A percentile compares a stretch with the other conserved stretches of the same genome.
These are phyloP conservation scores for Poeciliopsis retropinna DNA, from an alignment of 2,113 vertebrate genomes.

Conservation along the genomic window DNA sequence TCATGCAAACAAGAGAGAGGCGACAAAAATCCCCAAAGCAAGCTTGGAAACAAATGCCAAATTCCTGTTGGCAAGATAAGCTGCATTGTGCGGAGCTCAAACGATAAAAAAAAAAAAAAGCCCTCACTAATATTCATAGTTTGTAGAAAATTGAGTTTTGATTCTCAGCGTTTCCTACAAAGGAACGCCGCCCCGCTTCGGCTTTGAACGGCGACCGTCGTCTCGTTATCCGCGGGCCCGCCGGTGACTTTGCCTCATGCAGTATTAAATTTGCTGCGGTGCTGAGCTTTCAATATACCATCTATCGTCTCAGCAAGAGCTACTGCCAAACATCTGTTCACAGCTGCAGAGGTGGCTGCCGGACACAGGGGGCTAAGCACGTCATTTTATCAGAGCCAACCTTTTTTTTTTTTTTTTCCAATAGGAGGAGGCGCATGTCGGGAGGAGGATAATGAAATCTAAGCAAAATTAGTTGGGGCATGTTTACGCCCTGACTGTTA, in stretches of 20 bases:
- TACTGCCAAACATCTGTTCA: conserved; percentile 57
- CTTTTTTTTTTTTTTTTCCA: neutral
- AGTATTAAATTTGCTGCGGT: conserved; percentile 29
- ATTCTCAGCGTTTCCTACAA: conserved; percentile 15
- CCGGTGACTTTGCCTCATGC: conserved; percentile 21
- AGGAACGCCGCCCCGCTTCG: neutral
- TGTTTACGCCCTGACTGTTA: neutral
- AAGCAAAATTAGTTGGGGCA: neutral
- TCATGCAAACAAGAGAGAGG: conserved; percentile 11
- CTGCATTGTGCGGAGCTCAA: conserved; percentile 5
- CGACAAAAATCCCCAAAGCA: conserved; percentile 9
- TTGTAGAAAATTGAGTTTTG: neutral
- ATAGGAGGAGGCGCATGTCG: neutral
- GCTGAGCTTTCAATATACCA: conserved; percentile 23
- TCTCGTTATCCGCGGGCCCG: conserved; percentile 12
- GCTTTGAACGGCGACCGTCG: conserved; percentile 1
- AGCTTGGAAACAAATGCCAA: neutral
- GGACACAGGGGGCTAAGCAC: conserved; percentile 46
- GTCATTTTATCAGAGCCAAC: conserved; percentile 27
- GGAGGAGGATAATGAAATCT: neutral
- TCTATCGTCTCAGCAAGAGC: conserved; percentile 44
- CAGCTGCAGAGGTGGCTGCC: conserved; percentile 33
- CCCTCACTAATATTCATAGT: conserved; percentile 2
- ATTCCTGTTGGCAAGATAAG: conserved; percentile 15
- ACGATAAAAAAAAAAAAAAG: neutral